Evolutionary conservation across 2,797 vertebrate genomes (phyloP).

Genomic region (Cyclopterus lumpus): DNA sequence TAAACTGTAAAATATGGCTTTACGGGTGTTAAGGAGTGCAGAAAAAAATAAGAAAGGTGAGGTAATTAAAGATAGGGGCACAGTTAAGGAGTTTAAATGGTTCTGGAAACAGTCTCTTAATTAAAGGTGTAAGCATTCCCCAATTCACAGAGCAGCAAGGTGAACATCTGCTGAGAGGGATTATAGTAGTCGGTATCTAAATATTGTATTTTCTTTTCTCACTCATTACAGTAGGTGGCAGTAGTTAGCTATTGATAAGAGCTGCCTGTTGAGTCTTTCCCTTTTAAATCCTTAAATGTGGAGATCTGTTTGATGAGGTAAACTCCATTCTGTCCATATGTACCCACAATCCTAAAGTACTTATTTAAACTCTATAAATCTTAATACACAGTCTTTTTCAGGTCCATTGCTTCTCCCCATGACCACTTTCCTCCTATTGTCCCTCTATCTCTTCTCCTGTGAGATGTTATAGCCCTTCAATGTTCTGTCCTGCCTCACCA

Average conservation of each 20-base stretch:
- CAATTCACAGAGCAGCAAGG: constrained; percentile 78
- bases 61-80: constrained; percentile 59
- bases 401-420: constrained; percentile 49
- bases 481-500: constrained; percentile 60
- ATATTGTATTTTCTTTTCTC: constrained; percentile 52
- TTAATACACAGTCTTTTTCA: constrained; percentile 47
- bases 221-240: constrained; percentile 79
- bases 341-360: constrained; percentile 47
- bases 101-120: constrained; percentile 75
- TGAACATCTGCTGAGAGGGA: constrained; percentile 79
- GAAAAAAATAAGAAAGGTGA: constrained; percentile 35
- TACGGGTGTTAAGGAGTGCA: constrained; percentile 20
- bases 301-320: constrained; percentile 39
- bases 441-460: constrained; percentile 50
- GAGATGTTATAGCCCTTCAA: constrained; percentile 61
- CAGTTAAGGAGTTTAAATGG: constrained; percentile 53
- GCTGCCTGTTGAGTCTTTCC: constrained; percentile 22
- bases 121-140: constrained; percentile 78
- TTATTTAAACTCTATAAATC: constrained; percentile 55
- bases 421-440: constrained; percentile 63
- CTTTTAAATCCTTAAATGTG: constrained; percentile 44
- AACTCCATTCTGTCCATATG: constrained; percentile 43
- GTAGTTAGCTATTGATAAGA: constrained; percentile 70
- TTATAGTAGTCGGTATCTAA: constrained; percentile 54
- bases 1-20: constrained; percentile 15